phyloP scores from a whole-genome alignment of 2,113 vertebrate genomes.

The Puffinus mauretanicus region DNA sequence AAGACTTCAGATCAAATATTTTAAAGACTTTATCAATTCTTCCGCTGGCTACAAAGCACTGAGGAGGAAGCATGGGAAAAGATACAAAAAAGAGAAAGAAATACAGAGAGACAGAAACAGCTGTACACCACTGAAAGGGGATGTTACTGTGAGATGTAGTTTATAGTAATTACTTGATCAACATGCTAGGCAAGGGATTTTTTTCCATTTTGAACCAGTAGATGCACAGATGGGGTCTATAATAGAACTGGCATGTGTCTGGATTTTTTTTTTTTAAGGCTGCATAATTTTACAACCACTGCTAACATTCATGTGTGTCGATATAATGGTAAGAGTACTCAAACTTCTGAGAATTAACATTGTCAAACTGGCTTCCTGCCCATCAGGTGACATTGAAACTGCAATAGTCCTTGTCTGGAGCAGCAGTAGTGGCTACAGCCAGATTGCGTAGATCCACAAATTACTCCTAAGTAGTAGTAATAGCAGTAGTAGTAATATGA shows the following conservation, averaged over 20 bases:
- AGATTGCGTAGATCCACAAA: background rate
- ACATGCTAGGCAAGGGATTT: constrained; percentile 26
- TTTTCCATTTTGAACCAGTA: constrained; percentile 22
- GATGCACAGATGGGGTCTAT: constrained; percentile 41
- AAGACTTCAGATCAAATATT: background rate
- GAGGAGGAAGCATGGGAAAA: background rate
- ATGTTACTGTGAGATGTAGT: background rate
- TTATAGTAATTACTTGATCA: constrained; percentile 42
- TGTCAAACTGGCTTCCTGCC: background rate
- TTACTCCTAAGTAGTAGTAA: background rate
- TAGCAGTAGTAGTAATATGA: background rate
- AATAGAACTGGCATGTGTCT: constrained; percentile 19
- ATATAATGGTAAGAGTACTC: background rate
- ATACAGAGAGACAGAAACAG: background rate
- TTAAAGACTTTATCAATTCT: background rate
- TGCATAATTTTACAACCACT: constrained; percentile 29
- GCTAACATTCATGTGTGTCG: background rate
- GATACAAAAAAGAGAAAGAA: background rate
- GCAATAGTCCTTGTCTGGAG: background rate
- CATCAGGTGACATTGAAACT: background rate
- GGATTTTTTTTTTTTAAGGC: background rate
- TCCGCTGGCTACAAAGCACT: background rate
- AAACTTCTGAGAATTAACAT: background rate
- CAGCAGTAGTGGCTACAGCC: background rate
- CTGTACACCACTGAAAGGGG: constrained; percentile 7